Conservation (phyloP, 1,140 invertebrate genomes). For the Charaxes varanes region DNA sequence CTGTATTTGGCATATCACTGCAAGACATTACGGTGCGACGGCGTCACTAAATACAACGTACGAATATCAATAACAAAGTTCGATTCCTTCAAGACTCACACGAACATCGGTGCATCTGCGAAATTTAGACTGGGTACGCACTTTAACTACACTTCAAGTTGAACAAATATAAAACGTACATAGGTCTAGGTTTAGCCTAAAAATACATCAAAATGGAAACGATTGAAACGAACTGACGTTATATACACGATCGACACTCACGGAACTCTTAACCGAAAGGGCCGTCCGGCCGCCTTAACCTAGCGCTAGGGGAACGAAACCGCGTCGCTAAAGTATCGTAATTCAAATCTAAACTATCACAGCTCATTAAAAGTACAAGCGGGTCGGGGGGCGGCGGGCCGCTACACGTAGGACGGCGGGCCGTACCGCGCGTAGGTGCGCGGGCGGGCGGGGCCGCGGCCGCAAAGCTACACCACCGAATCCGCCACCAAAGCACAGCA, state of each 20-base stretch:
- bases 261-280: conserved; percentile 49
- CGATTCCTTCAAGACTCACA: conserved; percentile 1
- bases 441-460: too few relatives aligned
- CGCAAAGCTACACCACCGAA: too few relatives aligned
- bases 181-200: conserved; percentile 57
- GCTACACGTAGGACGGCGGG: too few relatives aligned
- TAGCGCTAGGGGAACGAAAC: too few relatives aligned
- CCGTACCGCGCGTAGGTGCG: too few relatives aligned
- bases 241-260: conserved; percentile 57
- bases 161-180: conserved; percentile 66
- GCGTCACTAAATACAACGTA: conserved; percentile 28
- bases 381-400: too few relatives aligned
- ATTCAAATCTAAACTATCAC: conserved; percentile 67
- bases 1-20: conserved; percentile 71
- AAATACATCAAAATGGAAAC: conserved; percentile 66
- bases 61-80: conserved; percentile 26
- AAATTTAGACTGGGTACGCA: neutral
- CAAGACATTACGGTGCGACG: conserved; percentile 50
- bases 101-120: neutral
- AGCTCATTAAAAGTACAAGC: conserved; percentile 59
- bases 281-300: too few relatives aligned
- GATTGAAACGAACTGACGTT: conserved; percentile 51
- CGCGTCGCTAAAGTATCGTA: conserved; percentile 27
- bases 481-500: too few relatives aligned
- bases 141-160: conserved; percentile 44